A percentile compares a stretch with the other conserved stretches of the same genome.
Conservation (phyloP, 2,797 vertebrate genomes). For the Hippoglossus hippoglossus region DNA sequence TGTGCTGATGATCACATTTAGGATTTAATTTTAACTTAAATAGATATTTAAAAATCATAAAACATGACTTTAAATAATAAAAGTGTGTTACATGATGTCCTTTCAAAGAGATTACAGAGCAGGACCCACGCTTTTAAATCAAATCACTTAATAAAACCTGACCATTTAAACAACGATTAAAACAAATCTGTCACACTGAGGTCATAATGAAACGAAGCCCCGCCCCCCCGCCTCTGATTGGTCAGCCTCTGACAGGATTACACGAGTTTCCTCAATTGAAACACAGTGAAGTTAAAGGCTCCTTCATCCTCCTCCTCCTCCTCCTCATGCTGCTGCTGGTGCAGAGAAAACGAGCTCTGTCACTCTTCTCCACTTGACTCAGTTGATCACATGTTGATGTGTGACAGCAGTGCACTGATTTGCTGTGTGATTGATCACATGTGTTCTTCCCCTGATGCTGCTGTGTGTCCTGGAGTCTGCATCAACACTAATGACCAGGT, state of each 20-base stretch:
- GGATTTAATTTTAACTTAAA: too few relatives aligned
- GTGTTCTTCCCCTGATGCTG: conserved; percentile 4
- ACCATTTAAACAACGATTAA: too few relatives aligned
- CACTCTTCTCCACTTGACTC: not conserved
- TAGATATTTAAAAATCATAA: too few relatives aligned
- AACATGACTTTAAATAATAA: too few relatives aligned
- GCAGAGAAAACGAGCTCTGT: not conserved
- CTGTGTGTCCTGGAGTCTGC: conserved; percentile 32
- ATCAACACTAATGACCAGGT: conserved; percentile 32
- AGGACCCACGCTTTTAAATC: too few relatives aligned
- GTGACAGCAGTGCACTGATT: conserved; percentile 12
- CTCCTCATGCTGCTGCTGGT: not conserved
- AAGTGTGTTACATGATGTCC: too few relatives aligned
- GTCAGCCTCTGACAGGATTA: conserved; percentile 68
- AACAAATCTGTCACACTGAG: conserved; percentile 15
- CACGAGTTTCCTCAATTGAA: conserved; percentile 75
- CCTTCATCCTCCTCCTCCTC: conserved; percentile 17
- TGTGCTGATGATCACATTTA: too few relatives aligned
- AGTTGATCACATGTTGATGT: too few relatives aligned
- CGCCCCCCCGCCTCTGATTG: conserved; percentile 66
- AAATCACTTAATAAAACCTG: not conserved
- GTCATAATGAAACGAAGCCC: conserved; percentile 32
- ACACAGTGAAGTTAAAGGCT: conserved; percentile 51
- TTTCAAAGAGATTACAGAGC: too few relatives aligned
- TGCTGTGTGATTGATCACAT: conserved; percentile 25